Base-by-base conservation (phyloP, 2,113 vertebrate species). In the Mustela lutreola region DNA sequence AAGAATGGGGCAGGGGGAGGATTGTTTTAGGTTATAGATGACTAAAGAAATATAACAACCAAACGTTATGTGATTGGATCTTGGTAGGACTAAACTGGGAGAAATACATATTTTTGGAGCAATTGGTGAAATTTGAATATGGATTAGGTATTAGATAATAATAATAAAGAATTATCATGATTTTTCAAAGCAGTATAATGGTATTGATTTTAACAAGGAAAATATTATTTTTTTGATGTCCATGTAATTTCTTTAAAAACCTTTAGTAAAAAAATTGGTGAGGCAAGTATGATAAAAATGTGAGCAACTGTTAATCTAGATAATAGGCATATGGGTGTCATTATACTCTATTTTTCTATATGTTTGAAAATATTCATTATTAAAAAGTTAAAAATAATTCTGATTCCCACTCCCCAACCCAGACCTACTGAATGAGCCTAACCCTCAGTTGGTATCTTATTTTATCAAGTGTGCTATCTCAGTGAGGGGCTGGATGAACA, bases 191-290 rank as follows among this genome's bases (percentile, higher is more conserved):
- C 18, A 76, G 21, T 82, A 26, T 26, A 78, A 70, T 89, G 60
- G 28, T 53, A 45, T 26, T 92, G n/a, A 89, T 70, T 93, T 89
- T 95, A 84, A 76, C 76, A 92, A 39, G 28, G 53, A 79, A 89
- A 82, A 92, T 89, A 39, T 81, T 70, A 71, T 97, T 88, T 92
- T 94, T 39, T 60, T 88, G 58, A 16, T 67, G 36, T 76, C 45
- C 53, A 56, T 26, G 24, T 58, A 79, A 82, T n/a, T 84, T 95
- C 71, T 63, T 36, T 36, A 86, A 60, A 89, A 70, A 53, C 71
- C 11, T 75, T 83, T 28, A 48, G 62, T 42, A 50, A 84, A 92
- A 91, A 83, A n/a, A 28, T 33, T 65, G 19, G n/a, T 31, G n/a
- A 89, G 39, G 22, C 18, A 89, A 73, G 79, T 60, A 60, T 53